Evolutionary conservation across 2,888 invertebrate genomes (phyloP), one percentile per base, ranked within the genome.

Genomic region (Macrophya annulata): DNA sequence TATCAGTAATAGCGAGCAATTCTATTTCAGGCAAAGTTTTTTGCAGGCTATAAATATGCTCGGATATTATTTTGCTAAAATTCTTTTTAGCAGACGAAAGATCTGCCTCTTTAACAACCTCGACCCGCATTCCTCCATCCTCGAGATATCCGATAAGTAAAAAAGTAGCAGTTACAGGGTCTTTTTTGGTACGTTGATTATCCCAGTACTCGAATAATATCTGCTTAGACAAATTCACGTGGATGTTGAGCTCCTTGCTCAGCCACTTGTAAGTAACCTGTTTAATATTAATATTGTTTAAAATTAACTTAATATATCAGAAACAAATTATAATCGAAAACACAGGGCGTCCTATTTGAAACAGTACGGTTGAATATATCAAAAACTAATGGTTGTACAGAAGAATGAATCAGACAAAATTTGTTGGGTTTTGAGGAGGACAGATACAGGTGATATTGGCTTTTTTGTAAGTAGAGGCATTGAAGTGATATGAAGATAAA

Each of bases 191-290:
- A 74, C 90, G 89, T 65, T 91, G 86, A 9, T 88, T 88, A 12
- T 91, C 88, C 87, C 91, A 90, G 86, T 92, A 94, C 85, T 91
- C 88, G 89, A 91, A 90, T 25, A 94, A 88, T 74, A 94, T 89
- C 62, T 93, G 91, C 86, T 94, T 94, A 1, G 94, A 92, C 12
- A 92, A 59, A 86, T 94, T 94, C 4, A 94, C 94, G 86, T 94
- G 94, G 55, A 94, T 88, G 85, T 93, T 92, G 0, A 94, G 87
- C 74, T 92, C 91, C 85, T 93, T 93, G 86, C 94, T 94, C 40
- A 94, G 88, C 93, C 93, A 94, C 89, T 94, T 94, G 87, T 94
- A 94, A 0, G 94, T 94, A 1, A 94, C 93, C 94, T 83, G 68
- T 45, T 17, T 3, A 40, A 82, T 12, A 68, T 37, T 37, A 68